Percentiles rank a stretch among this genome's conserved stretches.
These are phyloP conservation scores for Cynoglossus semilaevis DNA, from an alignment of 2,113 vertebrate species.

Conservation along the genomic window DNA sequence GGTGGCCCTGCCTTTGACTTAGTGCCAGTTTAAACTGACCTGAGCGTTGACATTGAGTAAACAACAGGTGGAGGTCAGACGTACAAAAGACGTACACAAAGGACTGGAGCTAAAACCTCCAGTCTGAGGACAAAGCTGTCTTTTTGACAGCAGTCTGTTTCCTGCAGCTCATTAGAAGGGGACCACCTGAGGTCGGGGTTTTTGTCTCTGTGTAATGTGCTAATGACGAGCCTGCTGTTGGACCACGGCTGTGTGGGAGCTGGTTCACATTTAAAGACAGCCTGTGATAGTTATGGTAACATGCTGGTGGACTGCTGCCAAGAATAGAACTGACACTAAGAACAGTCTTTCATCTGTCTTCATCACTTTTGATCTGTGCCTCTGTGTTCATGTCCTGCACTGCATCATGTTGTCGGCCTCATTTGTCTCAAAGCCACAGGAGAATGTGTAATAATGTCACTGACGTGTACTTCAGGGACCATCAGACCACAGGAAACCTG, in stretches of 20 bases:
- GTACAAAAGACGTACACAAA: too few relatives aligned
- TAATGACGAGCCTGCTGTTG: conserved; percentile 10
- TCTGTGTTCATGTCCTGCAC: not conserved
- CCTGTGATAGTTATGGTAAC: conserved; percentile 27
- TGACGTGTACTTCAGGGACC: not conserved
- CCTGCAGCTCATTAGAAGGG: too few relatives aligned
- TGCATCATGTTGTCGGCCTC: not conserved
- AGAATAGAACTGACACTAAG: conserved; percentile 20
- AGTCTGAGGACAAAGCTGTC: too few relatives aligned
- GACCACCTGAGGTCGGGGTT: not conserved
- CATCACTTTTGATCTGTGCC: not conserved
- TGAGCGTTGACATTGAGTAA: too few relatives aligned
- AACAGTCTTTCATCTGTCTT: too few relatives aligned
- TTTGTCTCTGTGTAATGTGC: not conserved
- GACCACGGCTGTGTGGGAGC: conserved; percentile 42
- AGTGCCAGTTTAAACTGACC: too few relatives aligned
- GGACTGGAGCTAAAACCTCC: too few relatives aligned
- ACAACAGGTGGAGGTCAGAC: too few relatives aligned
- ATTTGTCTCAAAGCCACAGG: not conserved
- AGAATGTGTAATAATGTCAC: not conserved
- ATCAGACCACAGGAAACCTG: not conserved
- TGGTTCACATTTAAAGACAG: conserved; percentile 39
- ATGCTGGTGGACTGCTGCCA: conserved; percentile 29
- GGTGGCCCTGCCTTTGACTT: too few relatives aligned
- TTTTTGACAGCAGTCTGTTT: too few relatives aligned